Conservation (phyloP, 2,113 vertebrate genomes). For the Phodopus roborovskii region DNA sequence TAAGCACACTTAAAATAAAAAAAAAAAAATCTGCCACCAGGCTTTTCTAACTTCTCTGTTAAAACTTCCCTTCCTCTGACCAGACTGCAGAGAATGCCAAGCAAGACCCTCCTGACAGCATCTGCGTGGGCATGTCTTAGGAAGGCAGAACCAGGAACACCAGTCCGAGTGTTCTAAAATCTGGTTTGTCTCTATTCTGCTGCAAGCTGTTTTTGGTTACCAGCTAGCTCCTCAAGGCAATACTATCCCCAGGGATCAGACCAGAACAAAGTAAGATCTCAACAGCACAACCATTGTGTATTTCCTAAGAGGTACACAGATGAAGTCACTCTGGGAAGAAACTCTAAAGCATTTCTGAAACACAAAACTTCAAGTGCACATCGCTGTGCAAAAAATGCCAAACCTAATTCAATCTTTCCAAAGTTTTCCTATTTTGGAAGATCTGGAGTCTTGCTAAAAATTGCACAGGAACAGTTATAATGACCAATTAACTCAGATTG, state of each 20-base stretch:
- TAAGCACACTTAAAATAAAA: conserved; percentile 20
- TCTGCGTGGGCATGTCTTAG: background rate
- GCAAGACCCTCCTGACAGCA: background rate
- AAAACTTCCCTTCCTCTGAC: conserved; percentile 46
- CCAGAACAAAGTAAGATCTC: conserved; percentile 47
- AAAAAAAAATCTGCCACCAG: background rate
- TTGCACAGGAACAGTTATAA: conserved; percentile 59
- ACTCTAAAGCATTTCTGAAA: conserved; percentile 40
- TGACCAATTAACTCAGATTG: conserved; percentile 73
- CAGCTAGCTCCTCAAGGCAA: conserved; percentile 59
- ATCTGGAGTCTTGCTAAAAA: conserved; percentile 37
- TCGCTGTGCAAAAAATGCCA: conserved; percentile 15
- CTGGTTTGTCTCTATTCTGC: background rate
- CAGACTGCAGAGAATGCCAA: background rate
- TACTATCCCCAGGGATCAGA: conserved; percentile 29
- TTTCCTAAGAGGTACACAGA: conserved; percentile 47
- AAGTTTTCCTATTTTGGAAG: conserved; percentile 28
- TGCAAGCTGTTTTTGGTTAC: conserved; percentile 69
- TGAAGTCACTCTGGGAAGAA: conserved; percentile 64
- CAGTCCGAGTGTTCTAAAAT: background rate
- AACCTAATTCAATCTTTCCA: background rate
- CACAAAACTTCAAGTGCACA: conserved; percentile 35
- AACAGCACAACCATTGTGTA: background rate
- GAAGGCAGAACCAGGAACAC: background rate
- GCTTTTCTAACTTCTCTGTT: background rate